Evolutionary conservation across 2,888 invertebrate genomes (phyloP), one percentile per base, ranked within the genome.

Genomic region (Choristoneura rosaceana): DNA sequence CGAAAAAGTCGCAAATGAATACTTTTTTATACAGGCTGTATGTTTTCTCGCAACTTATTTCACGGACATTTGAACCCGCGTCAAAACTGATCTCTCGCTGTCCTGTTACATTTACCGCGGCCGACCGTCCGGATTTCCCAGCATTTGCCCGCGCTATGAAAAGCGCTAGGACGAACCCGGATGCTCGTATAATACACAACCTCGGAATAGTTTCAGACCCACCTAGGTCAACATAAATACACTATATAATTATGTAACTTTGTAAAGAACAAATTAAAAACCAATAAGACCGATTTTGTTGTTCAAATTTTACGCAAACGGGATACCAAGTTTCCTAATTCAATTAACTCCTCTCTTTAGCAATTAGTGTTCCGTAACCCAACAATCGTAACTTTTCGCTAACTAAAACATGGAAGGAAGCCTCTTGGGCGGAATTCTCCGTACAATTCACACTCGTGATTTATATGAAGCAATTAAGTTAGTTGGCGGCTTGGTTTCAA

Each of bases 371-470:
- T 14, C 38, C 15, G 65, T 55, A 50, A 55, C 52, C 65, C 38
- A 38, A 61, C 47, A 60, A 59, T 59, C 45, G 47, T 60, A 60
- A 47, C 38, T 60, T 68, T 68, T 60, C 68, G 34, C 38, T 10
- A 68, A 62, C 33, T 69, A 52, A 69, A 12, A 25, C 61, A n/a
- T 38, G 41, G 41, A 43, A 33, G 41, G 41, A 52, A 55, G 45
- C 58, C 43, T 69, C 43, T 52, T 33, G 8, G 43, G 4, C n/a
- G 61, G 52, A 38, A 43, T 61, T 66, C 58, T 58, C 33, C 45
- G 58, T 45, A 43, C 66, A 67, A 58, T 58, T 67, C 58, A 67
- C 45, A 67, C 66, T 58, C 45, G n/a, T 67, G 45, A 43, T 52
- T 62, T 52, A 55, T 62, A 69, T 7, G 34, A 52, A 62, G 50